Conservation (phyloP, 1,140 invertebrate genomes). For the Lordiphosa clarofinis region DNA sequence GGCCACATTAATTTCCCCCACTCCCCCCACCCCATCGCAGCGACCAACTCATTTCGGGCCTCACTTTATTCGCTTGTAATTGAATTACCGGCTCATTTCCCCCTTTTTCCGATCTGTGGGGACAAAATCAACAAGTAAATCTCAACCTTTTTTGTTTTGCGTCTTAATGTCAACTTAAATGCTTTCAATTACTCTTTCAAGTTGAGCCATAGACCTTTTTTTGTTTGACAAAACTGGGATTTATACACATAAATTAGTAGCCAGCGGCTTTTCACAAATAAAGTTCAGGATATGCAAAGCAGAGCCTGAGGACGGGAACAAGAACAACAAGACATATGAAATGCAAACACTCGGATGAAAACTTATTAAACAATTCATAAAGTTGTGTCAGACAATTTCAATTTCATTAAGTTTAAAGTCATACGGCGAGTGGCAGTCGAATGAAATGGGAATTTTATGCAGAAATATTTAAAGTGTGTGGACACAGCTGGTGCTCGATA, state of each 20-base stretch:
- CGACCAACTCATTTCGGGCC: slow-evolving; percentile 23
- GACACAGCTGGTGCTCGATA: slow-evolving; percentile 53
- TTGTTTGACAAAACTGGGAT: neutral
- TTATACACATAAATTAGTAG: slow-evolving; percentile 39
- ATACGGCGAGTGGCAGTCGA: slow-evolving; percentile 41
- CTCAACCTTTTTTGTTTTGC: slow-evolving; percentile 29
- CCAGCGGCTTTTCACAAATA: slow-evolving; percentile 11
- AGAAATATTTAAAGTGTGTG: slow-evolving; percentile 50
- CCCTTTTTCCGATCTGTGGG: slow-evolving; percentile 7
- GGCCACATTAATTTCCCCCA: neutral
- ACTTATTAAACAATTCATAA: slow-evolving; percentile 52
- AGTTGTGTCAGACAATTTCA: slow-evolving; percentile 43
- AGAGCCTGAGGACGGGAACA: slow-evolving; percentile 9
- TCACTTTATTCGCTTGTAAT: slow-evolving; percentile 58
- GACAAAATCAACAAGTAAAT: slow-evolving; percentile 68
- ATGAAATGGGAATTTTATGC: slow-evolving; percentile 74
- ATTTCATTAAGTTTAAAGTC: slow-evolving; percentile 60
- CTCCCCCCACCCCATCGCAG: neutral
- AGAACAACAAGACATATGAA: slow-evolving; percentile 2
- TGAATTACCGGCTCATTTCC: slow-evolving; percentile 35
- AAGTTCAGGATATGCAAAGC: slow-evolving; percentile 42
- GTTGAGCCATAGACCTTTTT: slow-evolving; percentile 20
- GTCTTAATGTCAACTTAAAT: slow-evolving; percentile 67
- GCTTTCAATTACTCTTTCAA: slow-evolving; percentile 55
- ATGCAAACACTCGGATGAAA: slow-evolving; percentile 2